Evolutionary conservation across 2,113 vertebrate species (phyloP).

Genomic region (Eptesicus fuscus): DNA sequence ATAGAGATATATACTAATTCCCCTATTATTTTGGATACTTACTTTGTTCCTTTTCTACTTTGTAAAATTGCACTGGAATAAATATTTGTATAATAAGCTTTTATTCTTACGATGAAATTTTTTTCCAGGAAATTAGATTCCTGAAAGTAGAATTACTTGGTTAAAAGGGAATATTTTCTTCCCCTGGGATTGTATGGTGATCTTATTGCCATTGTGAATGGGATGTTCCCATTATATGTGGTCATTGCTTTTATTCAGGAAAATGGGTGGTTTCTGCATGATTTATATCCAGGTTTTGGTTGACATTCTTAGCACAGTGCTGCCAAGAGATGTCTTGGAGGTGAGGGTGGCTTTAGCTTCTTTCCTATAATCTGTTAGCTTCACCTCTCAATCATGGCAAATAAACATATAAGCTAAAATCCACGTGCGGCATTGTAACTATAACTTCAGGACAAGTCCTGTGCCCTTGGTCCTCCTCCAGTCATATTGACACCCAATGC

Average conservation of each 20-base stretch:
- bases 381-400: neutral
- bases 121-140: neutral
- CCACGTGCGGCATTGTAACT: too few species aligned
- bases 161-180: neutral
- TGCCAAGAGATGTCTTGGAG: neutral
- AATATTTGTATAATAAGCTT: neutral
- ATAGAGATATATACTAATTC: neutral
- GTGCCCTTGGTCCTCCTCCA: neutral
- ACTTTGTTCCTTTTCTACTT: neutral
- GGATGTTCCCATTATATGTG: neutral
- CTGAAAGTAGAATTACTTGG: neutral
- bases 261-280: neutral
- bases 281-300: neutral
- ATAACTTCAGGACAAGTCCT: neutral
- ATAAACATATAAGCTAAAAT: neutral
- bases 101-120: neutral
- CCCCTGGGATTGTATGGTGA: neutral
- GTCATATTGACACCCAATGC: neutral
- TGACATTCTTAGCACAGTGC: neutral
- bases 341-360: neutral
- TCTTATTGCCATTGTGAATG: neutral
- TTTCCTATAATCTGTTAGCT: neutral
- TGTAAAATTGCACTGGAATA: neutral
- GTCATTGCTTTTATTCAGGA: neutral
- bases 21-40: constrained; percentile 9